Percentiles rank a stretch among this genome's conserved stretches.
These are phyloP conservation scores for Scarus forsteni DNA, from an alignment of 2,797 vertebrate genomes.

Conservation along the genomic window DNA sequence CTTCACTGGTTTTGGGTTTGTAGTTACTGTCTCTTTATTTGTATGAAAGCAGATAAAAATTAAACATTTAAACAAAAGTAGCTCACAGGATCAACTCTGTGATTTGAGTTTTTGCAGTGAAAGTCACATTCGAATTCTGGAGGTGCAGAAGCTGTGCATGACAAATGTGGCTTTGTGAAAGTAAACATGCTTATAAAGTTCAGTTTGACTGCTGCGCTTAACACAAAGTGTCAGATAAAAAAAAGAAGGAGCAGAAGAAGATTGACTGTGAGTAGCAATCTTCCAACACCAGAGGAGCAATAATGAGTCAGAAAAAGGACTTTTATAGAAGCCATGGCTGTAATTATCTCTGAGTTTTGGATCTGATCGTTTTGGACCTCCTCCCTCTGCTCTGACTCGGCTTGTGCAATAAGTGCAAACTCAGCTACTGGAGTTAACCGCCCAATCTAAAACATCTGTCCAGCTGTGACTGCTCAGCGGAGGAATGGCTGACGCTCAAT, in stretches of 20 bases:
- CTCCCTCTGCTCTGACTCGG: slow-evolving; percentile 10
- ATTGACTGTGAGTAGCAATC: slow-evolving; percentile 1
- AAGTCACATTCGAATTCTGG: no score
- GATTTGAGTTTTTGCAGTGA: no score
- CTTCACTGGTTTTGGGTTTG: no score
- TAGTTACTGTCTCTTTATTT: no score
- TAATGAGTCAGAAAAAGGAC: slow-evolving; percentile 33
- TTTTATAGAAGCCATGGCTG: slow-evolving; percentile 45
- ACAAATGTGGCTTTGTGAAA: not conserved
- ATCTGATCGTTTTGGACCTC: slow-evolving; percentile 20
- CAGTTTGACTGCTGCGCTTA: not conserved
- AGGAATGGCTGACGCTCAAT: slow-evolving; percentile 1
- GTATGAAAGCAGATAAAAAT: no score
- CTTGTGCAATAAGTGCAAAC: slow-evolving; percentile 13
- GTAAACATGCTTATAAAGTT: not conserved
- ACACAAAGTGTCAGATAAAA: not conserved
- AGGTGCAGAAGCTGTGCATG: not conserved
- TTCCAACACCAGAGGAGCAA: slow-evolving; percentile 13
- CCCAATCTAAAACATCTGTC: slow-evolving; percentile 17
- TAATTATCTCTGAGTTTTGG: slow-evolving; percentile 55
- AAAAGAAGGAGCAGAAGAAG: not conserved
- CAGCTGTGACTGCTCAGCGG: accelerated
- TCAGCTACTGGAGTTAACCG: slow-evolving; percentile 1
- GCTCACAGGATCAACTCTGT: no score
- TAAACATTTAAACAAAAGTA: no score